A percentile compares a stretch with the other conserved stretches of the same genome.
phyloP scores from a whole-genome alignment of 2,888 invertebrate species.

The Catonia carolina region DNA sequence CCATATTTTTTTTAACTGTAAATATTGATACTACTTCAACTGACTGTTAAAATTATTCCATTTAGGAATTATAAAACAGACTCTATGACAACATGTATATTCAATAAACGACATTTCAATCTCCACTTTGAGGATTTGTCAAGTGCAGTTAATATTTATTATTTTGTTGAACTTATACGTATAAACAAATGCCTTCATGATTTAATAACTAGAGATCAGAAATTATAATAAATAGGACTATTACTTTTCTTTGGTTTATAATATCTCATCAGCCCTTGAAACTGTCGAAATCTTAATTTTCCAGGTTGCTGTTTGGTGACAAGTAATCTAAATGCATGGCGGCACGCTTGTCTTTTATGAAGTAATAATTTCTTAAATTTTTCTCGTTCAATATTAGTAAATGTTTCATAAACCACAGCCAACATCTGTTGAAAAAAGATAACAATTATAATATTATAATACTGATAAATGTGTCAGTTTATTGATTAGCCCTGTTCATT shows the following conservation, averaged over 20 bases:
- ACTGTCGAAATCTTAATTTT: conserved; percentile 63
- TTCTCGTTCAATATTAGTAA: conserved; percentile 76
- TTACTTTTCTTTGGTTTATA: conserved; percentile 66
- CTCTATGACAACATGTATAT: too few relatives aligned
- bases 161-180: too few relatives aligned
- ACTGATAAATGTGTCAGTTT: background rate
- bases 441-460: conserved; percentile 10
- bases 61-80: too few relatives aligned
- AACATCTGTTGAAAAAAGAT: conserved; percentile 66
- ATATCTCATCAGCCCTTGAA: conserved; percentile 71
- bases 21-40: too few relatives aligned
- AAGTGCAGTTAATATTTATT: too few relatives aligned
- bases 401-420: conserved; percentile 85
- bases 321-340: conserved; percentile 71
- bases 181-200: too few relatives aligned
- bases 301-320: conserved; percentile 68
- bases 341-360: conserved; percentile 74
- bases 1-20: too few relatives aligned
- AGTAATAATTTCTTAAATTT: conserved; percentile 76
- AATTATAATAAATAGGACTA: background rate
- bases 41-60: too few relatives aligned
- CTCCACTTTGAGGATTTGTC: too few relatives aligned
- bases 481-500: background rate
- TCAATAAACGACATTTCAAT: too few relatives aligned
- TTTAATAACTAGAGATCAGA: too few relatives aligned